Base-by-base conservation (phyloP, 2,888 invertebrate species). In the Pollenia labialis region DNA sequence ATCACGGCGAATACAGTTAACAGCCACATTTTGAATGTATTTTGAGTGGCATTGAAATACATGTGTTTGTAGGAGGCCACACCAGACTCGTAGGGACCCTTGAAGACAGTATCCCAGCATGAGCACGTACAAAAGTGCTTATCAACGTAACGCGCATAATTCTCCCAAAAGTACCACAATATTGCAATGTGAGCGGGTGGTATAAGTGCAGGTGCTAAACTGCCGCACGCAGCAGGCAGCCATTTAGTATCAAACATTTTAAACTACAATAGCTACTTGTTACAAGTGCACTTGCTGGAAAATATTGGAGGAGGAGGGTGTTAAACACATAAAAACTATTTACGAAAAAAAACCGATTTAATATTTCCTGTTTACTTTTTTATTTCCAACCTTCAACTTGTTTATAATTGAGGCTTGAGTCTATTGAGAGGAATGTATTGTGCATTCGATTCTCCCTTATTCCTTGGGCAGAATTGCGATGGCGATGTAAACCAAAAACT, bases 21-120 rank as follows among this genome's bases (percentile, higher is more conserved):
- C 46, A 94, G 91, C 96, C 96, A 96, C 92, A 96, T 96, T 93
- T 96, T 96, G 87, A 95, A 93, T 44, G 95, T 94, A 88, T 96
- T 96, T 60, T 93, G 92, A 14, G 96, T 95, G 60, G 95, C 95
- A 92, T 96, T 96, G 92, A 96, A 96, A 92, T 96, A 96, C 93
- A 96, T 94, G 90, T 96, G 96, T 90, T 96, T 96, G 90, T 95
- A 96, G 32, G 95, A 94, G 56, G 95, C 95, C 85, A 96, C 94
- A n/a, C 96, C 96, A 42, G 95, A 95, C 91, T 96, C 96, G 90
- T 96, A 96, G 12, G 95, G 95, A 14, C 96, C 96, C 94, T 96
- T 96, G 90, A 96, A 96, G 9, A 96, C 95, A 0, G 96, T 96
- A 90, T 96, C 96, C 96, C 96, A 96, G 91, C 96, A 96, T 12